These are phyloP conservation scores for Thaleichthys pacificus DNA, from an alignment of 2,797 vertebrate species.

Conservation along the genomic window DNA sequence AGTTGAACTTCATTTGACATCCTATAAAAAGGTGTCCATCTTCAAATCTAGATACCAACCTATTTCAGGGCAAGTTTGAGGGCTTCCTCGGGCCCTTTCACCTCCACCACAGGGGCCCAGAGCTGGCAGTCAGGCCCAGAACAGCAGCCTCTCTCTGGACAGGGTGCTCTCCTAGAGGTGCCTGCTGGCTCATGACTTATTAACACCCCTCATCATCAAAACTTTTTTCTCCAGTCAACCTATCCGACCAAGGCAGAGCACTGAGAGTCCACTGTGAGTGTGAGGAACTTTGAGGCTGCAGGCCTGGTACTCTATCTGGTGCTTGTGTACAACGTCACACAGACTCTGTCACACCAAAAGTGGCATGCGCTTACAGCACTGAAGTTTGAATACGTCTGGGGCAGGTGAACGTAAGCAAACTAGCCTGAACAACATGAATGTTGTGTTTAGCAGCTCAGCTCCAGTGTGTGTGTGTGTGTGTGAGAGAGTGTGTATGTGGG, in stretches of 20 bases:
- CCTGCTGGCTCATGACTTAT: conserved; percentile 46
- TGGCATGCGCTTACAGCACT: neutral
- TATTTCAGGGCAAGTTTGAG: too few species aligned
- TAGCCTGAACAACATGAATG: neutral
- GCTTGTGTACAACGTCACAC: neutral
- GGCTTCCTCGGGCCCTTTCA: conserved; percentile 5
- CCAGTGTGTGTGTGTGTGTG: conserved; percentile 15
- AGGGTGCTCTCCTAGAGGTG: conserved; percentile 4
- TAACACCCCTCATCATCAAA: conserved; percentile 30
- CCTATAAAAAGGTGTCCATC: too few species aligned
- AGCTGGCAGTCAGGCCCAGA: conserved; percentile 47
- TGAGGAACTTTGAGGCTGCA: neutral
- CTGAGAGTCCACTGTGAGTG: conserved; percentile 25
- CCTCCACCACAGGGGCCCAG: conserved; percentile 30
- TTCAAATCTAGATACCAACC: too few species aligned
- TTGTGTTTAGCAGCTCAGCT: neutral
- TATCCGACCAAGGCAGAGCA: conserved; percentile 22
- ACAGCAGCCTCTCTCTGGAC: conserved; percentile 39
- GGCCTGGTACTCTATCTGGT: neutral
- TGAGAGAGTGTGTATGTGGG: neutral
- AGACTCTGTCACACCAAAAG: neutral
- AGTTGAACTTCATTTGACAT: too few species aligned
- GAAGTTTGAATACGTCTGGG: neutral
- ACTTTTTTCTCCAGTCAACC: too few species aligned
- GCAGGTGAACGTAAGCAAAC: neutral